Base-by-base conservation (phyloP, 2,113 vertebrate species). In the Hoplias malabaricus region DNA sequence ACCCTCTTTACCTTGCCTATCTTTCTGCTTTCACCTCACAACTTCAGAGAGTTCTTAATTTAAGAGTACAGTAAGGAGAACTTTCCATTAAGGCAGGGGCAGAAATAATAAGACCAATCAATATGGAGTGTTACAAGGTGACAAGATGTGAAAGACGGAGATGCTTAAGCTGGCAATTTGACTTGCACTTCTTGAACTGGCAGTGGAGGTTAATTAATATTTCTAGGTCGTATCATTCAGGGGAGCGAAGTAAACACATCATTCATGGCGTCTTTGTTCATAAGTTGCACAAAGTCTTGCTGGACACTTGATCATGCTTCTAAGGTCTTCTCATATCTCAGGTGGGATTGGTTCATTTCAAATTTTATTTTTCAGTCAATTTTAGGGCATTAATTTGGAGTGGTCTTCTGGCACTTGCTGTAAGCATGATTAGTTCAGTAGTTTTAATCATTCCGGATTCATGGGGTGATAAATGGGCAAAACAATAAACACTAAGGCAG, bases 1-100 rank as follows among this genome's bases (percentile, higher is more conserved):
- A 69, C 56, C 16, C 85, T 80, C 86, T 83, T 77, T 7, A 43
- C 72, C 77, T 78, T 68, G 77, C 81, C 48, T 31, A 67, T 77
- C 80, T 79, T 67, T 78, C 80, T 88, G 82, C 75, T 86, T 80
- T 87, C 80, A 82, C 85, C 85, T 86, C 88, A 86, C 50, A 80
- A 82, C 85, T 89, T 54, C 87, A 91, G 88, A 89, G 87, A 87
- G 80, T 90, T 89, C 88, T 90, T 90, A 88, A 92, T 90, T 89
- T 88, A 87, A 88, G 89, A 84, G 85, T 88, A 88, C 89, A 86
- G 57, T 72, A 85, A 88, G 87, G 88, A 84, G 63, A 43, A 43
- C 38, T n/a, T 59, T 69, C 53, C 27, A 46, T 69, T 77, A 68
- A 77, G 2, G 16, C 53, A 25, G 31, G n/a, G 36, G 19, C 11